Conservation (phyloP, 2,888 invertebrate species). For the Caenorhabditis sp. region DNA sequence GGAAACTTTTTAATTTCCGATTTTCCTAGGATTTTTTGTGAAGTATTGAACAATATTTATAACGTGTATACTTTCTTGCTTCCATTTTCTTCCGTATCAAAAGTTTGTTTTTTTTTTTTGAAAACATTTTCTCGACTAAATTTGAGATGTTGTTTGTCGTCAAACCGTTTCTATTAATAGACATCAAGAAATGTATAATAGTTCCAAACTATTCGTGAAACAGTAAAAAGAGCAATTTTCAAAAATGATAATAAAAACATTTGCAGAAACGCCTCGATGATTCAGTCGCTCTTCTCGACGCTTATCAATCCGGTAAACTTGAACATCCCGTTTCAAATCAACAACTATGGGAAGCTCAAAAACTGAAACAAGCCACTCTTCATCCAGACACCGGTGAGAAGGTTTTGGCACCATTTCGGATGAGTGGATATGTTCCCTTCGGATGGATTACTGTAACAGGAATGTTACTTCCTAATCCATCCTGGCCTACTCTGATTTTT, state of each 20-base stretch:
- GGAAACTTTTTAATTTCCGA: too few relatives aligned
- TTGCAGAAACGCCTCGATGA: constrained; percentile 71
- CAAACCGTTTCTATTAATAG: too few relatives aligned
- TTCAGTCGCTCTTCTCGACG: constrained; percentile 72
- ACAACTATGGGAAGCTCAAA: constrained; percentile 74
- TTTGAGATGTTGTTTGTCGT: too few relatives aligned
- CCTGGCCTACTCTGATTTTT: constrained; percentile 72
- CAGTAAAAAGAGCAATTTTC: too few relatives aligned
- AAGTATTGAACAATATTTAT: too few relatives aligned
- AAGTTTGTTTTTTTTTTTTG: too few relatives aligned
- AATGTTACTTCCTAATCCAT: constrained; percentile 73
- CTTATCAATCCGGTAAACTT: constrained; percentile 27
- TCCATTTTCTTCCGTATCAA: too few relatives aligned
- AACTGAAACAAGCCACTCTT: constrained; percentile 71
- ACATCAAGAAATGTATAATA: too few relatives aligned
- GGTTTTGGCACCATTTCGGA: constrained; percentile 74
- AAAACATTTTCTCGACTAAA: too few relatives aligned
- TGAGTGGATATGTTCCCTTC: constrained; percentile 75
- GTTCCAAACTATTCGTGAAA: too few relatives aligned
- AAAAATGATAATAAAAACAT: background rate
- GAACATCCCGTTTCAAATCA: constrained; percentile 8
- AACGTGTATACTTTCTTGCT: too few relatives aligned
- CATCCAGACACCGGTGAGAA: constrained; percentile 73
- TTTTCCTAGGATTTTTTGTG: too few relatives aligned
- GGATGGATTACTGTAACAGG: constrained; percentile 74